A percentile compares a stretch with the other conserved stretches of the same genome.
Evolutionary conservation across 2,888 invertebrate species (phyloP).

Genomic region (Helicoverpa assulta): DNA sequence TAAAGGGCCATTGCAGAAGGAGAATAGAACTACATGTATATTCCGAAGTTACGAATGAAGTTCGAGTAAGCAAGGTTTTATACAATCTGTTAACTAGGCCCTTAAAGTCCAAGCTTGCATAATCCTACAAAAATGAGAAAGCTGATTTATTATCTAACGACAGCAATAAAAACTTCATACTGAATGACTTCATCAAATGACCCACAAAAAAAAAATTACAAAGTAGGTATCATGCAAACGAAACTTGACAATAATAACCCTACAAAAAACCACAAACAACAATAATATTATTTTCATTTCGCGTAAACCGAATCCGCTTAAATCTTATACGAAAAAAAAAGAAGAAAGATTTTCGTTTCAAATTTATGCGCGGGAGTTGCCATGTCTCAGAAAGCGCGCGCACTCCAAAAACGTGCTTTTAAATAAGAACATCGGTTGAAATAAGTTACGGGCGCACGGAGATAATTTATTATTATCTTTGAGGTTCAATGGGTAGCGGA

Average conservation of each 20-base stretch:
- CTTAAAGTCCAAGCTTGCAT: too few species aligned
- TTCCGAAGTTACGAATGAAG: too few species aligned
- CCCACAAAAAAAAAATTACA: conserved; percentile 14
- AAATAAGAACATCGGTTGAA: conserved; percentile 74
- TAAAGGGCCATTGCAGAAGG: too few species aligned
- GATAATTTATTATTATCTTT: conserved; percentile 75
- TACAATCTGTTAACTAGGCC: too few species aligned
- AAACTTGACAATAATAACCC: background rate
- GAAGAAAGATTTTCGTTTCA: conserved; percentile 66
- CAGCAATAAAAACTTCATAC: too few species aligned
- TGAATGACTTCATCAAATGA: conserved; percentile 17
- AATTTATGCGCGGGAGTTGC: conserved; percentile 76
- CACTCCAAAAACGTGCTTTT: conserved; percentile 72
- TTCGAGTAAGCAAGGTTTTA: too few species aligned
- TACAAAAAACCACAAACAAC: conserved; percentile 6
- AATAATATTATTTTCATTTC: conserved; percentile 60
- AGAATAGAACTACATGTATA: too few species aligned
- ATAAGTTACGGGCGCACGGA: conserved; percentile 76
- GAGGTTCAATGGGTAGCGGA: conserved; percentile 55
- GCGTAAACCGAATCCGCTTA: conserved; percentile 72
- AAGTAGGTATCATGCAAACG: conserved; percentile 7
- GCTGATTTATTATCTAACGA: too few species aligned
- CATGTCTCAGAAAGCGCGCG: conserved; percentile 74
- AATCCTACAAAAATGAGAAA: too few species aligned
- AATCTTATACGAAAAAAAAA: conserved; percentile 66